phyloP scores from a whole-genome alignment of 2,888 invertebrate species.

The Stenotaenia linearis region DNA sequence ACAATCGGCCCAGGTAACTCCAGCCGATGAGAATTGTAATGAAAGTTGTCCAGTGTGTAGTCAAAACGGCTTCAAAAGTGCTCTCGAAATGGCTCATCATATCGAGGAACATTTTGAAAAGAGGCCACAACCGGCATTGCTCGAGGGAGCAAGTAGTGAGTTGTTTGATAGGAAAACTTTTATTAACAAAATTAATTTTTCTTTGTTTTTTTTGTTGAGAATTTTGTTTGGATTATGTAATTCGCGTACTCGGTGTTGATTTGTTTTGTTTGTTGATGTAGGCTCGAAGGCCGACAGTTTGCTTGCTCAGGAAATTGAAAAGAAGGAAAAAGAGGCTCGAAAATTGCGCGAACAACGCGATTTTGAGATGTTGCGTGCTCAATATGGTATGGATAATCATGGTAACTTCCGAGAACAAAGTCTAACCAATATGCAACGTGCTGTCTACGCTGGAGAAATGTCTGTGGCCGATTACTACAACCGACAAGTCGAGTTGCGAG shows the following conservation, averaged over 20 bases:
- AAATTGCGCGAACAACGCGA: slow-evolving; percentile 69
- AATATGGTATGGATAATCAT: slow-evolving; percentile 85
- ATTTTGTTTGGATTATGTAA: too few species aligned
- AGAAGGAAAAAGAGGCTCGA: slow-evolving; percentile 61
- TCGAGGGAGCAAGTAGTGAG: slow-evolving; percentile 38
- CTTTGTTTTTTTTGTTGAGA: neutral
- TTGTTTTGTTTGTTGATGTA: neutral
- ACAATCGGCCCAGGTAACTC: slow-evolving; percentile 24
- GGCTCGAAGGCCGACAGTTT: slow-evolving; percentile 50
- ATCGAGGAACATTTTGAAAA: slow-evolving; percentile 71
- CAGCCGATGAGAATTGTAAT: slow-evolving; percentile 35
- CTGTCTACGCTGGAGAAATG: slow-evolving; percentile 78
- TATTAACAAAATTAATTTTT: neutral
- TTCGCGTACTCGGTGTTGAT: too few species aligned
- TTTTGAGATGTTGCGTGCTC: slow-evolving; percentile 72
- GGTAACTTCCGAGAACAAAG: slow-evolving; percentile 73
- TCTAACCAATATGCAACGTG: slow-evolving; percentile 68
- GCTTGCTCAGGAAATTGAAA: slow-evolving; percentile 55
- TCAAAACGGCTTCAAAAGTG: slow-evolving; percentile 42
- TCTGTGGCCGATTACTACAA: slow-evolving; percentile 80
- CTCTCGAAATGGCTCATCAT: slow-evolving; percentile 60
- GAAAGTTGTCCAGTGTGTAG: slow-evolving; percentile 46
- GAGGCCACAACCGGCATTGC: slow-evolving; percentile 39
- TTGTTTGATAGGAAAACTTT: slow-evolving; percentile 34
- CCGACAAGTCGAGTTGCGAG: slow-evolving; percentile 66